Percentiles rank a stretch among this genome's conserved stretches.
Conservation (phyloP, 2,113 vertebrate genomes). For the human region GRCh38 chr5:154726001-154726500, state of each 20-base stretch:
- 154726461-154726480: background rate
- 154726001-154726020: too few species aligned
- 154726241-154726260: background rate
- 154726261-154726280: background rate
- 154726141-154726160: background rate
- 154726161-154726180: background rate
- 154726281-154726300: conserved; percentile 20
- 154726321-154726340: background rate
- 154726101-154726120: too few species aligned
- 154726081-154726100: too few species aligned
- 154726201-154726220: background rate
- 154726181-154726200: background rate
- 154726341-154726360: background rate
- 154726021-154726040: too few species aligned
- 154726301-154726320: conserved; percentile 4
- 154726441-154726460: background rate
- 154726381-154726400: background rate
- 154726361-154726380: background rate
- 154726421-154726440: conserved; percentile 16
- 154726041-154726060: too few species aligned
- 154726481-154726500: background rate
- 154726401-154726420: background rate
- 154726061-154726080: too few species aligned
- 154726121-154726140: too few species aligned
- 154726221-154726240: background rate